Percentiles rank a stretch among this genome's conserved stretches.
phyloP scores from a whole-genome alignment of 2,888 invertebrate species.

The Notodonta dromedarius region DNA sequence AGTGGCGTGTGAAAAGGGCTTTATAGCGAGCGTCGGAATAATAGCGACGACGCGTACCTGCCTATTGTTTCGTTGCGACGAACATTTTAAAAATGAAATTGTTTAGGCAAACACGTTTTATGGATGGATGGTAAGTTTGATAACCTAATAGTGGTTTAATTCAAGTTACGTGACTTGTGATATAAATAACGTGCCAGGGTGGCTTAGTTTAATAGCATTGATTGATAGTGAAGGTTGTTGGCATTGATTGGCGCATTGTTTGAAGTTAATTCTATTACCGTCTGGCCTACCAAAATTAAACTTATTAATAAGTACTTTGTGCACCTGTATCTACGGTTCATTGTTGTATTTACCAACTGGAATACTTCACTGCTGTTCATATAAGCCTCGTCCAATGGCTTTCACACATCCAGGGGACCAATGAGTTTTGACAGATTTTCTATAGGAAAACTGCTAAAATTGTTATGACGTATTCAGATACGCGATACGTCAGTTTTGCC shows the following conservation, averaged over 20 bases:
- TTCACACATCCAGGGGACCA: no score
- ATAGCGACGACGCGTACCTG: conserved; percentile 5
- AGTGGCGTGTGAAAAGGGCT: conserved; percentile 7
- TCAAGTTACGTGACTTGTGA: neutral
- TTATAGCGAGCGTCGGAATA: conserved; percentile 1
- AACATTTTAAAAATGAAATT: conserved; percentile 2
- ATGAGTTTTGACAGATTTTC: no score
- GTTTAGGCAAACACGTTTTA: neutral
- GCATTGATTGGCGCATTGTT: neutral
- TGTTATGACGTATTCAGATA: no score
- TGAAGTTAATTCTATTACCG: neutral
- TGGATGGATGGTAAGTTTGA: neutral
- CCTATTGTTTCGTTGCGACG: conserved; percentile 2
- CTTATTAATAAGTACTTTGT: no score
- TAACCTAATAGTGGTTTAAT: neutral
- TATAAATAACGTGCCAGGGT: neutral
- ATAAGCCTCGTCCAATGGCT: no score
- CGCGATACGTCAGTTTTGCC: no score
- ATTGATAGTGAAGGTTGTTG: neutral
- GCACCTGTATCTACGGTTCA: no score
- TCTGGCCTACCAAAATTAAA: neutral
- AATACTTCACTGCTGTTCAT: no score
- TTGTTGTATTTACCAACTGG: no score
- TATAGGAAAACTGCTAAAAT: no score
- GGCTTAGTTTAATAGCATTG: neutral